Base-by-base conservation (phyloP, 2,888 invertebrate genomes). In the Drosophila subquinaria region DNA sequence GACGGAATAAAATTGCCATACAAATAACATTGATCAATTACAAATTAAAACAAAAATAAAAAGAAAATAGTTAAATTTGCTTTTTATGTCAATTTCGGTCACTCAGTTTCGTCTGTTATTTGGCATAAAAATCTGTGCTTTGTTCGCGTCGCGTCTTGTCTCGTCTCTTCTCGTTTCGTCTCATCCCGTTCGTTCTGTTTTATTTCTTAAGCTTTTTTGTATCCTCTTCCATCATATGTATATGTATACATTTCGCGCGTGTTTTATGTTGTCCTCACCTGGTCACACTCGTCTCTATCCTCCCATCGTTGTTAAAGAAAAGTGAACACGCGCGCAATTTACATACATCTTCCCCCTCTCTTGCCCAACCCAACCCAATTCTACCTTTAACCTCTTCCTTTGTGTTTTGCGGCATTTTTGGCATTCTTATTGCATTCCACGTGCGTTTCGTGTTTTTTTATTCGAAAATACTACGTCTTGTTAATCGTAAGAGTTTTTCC, bases 391-490 rank as follows among this genome's bases (percentile, higher is more conserved):
- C 15, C 50, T 33, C 33, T 17, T n/a, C n/a, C 6, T 27, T 36
- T 43, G 65, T 75, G 27, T 47, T 62, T 48, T 52, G 56, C 35
- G 35, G 65, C 65, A 65, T 61, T 63, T 69, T 69, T 56, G 65
- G 66, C 69, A 78, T 78, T 78, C 69, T 73, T 73, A 65, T 73
- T 77, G 66, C 79, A 59, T 67, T 77, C 63, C 79, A 76, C 69
- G 79, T 78, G 76, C 56, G 62, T 48, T 55, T 56, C 47, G 74
- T 40, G 40, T 45, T 38, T 47, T 48, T 59, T n/a, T 33, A 15
- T 48, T 50, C 51, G 23, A 33, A 33, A 43, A 33, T 48, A 17
- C 30, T 47, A 42, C 35, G 40, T 35, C 43, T 48, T 47, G 42
- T 42, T 33, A 11, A 10, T 43, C 43, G 43, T 13, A 15, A 51